These are phyloP conservation scores for Botia almorhae DNA, from an alignment of 2,797 vertebrate species.

Conservation along the genomic window DNA sequence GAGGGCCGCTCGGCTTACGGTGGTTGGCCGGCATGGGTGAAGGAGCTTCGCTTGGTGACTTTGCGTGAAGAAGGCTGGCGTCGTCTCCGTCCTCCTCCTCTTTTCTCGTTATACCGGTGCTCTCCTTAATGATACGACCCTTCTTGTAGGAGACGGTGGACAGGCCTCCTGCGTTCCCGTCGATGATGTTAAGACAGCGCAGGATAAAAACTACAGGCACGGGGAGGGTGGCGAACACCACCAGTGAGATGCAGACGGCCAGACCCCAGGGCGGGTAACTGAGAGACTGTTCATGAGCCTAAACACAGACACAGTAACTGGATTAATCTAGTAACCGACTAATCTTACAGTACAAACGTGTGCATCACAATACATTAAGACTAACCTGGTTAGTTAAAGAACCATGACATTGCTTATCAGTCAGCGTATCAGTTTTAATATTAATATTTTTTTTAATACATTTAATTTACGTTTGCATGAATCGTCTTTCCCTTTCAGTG, in stretches of 20 bases:
- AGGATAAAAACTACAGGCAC: conserved; percentile 88
- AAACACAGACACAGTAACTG: neutral
- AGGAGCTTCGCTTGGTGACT: conserved; percentile 86
- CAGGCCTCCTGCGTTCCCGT: conserved; percentile 78
- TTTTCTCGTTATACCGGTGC: conserved; percentile 68
- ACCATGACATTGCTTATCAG: too few species aligned
- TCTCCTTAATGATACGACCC: conserved; percentile 91
- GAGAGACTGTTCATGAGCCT: conserved; percentile 84
- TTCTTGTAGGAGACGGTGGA: conserved; percentile 92
- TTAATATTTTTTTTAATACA: too few species aligned
- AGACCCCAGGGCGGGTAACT: conserved; percentile 89
- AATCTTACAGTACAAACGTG: too few species aligned
- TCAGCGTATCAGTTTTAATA: too few species aligned
- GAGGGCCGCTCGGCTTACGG: conserved; percentile 85
- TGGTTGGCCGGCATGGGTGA: conserved; percentile 91
- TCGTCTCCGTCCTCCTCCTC: conserved; percentile 81
- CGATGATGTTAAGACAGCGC: conserved; percentile 87
- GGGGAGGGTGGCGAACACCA: conserved; percentile 87
- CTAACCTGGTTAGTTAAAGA: too few species aligned
- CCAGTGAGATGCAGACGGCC: conserved; percentile 85
- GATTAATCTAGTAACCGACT: too few species aligned
- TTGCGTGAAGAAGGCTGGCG: conserved; percentile 88
- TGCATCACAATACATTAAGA: too few species aligned
- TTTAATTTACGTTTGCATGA: too few species aligned
- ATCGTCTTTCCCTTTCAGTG: too few species aligned